These are phyloP conservation scores for Neopelma chrysocephalum DNA, from an alignment of 2,797 vertebrate genomes.

Conservation along the genomic window DNA sequence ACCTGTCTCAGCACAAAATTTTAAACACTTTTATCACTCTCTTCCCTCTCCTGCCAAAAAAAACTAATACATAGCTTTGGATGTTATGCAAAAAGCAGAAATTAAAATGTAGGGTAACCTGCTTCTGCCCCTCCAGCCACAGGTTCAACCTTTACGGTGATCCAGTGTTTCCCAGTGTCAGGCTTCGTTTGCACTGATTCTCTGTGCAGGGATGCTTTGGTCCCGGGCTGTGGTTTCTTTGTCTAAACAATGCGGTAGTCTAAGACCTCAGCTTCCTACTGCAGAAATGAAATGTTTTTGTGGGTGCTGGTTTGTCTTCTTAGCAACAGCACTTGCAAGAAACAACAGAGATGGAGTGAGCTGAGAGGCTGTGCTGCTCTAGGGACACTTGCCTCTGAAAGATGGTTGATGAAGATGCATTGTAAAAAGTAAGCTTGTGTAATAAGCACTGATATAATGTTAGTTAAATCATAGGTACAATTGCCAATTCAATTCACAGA, in stretches of 20 bases:
- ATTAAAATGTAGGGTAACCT: neutral
- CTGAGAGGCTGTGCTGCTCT: neutral
- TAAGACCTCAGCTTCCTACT: slow-evolving; percentile 38
- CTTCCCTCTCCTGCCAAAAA: neutral
- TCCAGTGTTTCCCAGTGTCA: neutral
- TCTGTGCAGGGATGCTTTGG: neutral
- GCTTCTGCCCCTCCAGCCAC: neutral
- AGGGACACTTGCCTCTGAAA: neutral
- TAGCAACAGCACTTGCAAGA: neutral
- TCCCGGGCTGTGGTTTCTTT: slow-evolving; percentile 17
- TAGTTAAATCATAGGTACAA: neutral
- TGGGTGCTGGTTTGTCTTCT: neutral
- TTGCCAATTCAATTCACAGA: neutral
- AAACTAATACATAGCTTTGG: rapidly evolving
- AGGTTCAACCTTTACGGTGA: neutral
- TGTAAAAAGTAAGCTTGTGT: neutral
- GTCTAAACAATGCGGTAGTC: neutral
- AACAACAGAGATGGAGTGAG: neutral
- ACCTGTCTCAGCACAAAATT: neutral
- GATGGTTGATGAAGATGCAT: neutral
- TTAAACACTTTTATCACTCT: neutral
- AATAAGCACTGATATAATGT: neutral
- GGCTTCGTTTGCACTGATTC: neutral
- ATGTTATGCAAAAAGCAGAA: neutral
- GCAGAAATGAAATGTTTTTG: neutral